phyloP scores from a whole-genome alignment of 2,113 vertebrate species.

The Sarotherodon lohbergeri region DNA sequence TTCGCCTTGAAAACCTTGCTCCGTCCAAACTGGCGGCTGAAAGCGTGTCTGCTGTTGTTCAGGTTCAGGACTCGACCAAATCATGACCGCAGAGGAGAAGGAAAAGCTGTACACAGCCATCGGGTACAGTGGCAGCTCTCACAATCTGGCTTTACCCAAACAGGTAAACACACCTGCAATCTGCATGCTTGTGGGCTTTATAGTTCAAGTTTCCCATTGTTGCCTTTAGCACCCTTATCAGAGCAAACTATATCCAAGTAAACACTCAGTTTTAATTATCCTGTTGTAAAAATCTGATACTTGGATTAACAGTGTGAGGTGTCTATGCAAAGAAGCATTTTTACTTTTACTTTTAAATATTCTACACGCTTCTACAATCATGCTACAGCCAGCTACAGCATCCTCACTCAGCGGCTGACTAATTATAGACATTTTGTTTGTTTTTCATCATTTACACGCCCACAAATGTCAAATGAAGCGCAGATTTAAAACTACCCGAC shows the following conservation, averaged over 20 bases:
- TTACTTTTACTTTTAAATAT: not conserved
- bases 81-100: constrained; percentile 91
- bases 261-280: not conserved
- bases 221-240: not conserved
- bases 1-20: accelerated
- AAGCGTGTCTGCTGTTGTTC: not conserved
- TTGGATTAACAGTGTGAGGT: not conserved
- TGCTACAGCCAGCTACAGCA: not conserved
- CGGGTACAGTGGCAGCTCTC: constrained; percentile 90
- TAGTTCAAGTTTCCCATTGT: not conserved
- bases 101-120: constrained; percentile 93
- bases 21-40: not conserved
- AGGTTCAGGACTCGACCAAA: constrained; percentile 80
- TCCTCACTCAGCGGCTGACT: not conserved
- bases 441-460: not conserved
- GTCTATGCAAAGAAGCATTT: not conserved
- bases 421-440: accelerated
- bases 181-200: not conserved
- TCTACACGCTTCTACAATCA: not conserved
- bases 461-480: not conserved
- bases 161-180: constrained; percentile 63
- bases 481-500: not conserved
- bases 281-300: not conserved
- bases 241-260: not conserved
- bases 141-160: constrained; percentile 82